Percentiles rank a stretch among this genome's conserved stretches.
phyloP scores from a whole-genome alignment of 2,888 invertebrate species.

The Ametastegia equiseti region DNA sequence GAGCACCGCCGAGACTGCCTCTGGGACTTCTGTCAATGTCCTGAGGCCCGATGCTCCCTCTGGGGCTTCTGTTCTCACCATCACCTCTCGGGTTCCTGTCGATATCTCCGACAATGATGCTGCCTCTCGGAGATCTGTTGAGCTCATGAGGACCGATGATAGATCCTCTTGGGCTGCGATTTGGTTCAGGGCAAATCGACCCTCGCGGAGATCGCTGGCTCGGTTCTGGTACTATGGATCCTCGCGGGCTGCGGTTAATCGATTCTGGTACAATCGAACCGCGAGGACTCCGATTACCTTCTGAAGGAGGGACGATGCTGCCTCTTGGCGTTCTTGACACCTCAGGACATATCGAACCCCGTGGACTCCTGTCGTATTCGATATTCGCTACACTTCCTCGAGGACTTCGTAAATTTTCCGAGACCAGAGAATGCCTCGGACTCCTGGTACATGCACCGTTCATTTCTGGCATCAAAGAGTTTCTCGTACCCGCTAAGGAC shows the following conservation, averaged over 20 bases:
- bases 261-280: conserved; percentile 78
- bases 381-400: conserved; percentile 79
- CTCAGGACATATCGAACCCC: conserved; percentile 81
- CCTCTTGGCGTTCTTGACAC: conserved; percentile 78
- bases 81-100: conserved; percentile 72
- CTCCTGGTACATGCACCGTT: conserved; percentile 67
- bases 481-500: conserved; percentile 55
- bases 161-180: conserved; percentile 79
- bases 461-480: conserved; percentile 66
- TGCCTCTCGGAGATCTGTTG: conserved; percentile 74
- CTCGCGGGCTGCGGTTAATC: conserved; percentile 76
- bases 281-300: conserved; percentile 78
- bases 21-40: conserved; percentile 73
- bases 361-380: conserved; percentile 79
- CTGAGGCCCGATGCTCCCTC: conserved; percentile 80
- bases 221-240: conserved; percentile 70
- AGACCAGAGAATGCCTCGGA: conserved; percentile 80
- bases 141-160: conserved; percentile 74
- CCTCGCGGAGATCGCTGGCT: conserved; percentile 75
- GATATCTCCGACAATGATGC: conserved; percentile 76
- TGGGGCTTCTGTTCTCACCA: conserved; percentile 75
- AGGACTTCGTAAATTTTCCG: conserved; percentile 78
- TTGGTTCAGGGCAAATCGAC: conserved; percentile 77
- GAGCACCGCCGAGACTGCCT: conserved; percentile 75
- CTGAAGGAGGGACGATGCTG: conserved; percentile 60